phyloP scores from a whole-genome alignment of 2,888 invertebrate species.

The Epinotia demarniana region DNA sequence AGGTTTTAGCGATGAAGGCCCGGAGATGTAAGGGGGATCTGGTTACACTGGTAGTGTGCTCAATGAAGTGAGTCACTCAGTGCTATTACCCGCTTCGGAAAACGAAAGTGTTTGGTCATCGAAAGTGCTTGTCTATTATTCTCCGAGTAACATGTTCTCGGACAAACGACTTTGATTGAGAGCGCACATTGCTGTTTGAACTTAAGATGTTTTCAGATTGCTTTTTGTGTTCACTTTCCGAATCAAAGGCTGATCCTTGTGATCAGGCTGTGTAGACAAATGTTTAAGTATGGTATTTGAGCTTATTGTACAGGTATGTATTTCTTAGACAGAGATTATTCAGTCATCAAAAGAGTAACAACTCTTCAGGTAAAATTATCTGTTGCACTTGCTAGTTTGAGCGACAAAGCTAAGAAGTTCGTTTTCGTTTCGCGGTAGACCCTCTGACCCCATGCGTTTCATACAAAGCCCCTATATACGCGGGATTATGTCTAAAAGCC shows the following conservation, averaged over 20 bases:
- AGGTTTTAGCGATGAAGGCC: slow-evolving; percentile 17
- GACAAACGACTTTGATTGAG: slow-evolving; percentile 38
- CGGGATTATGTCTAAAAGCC: too few species aligned
- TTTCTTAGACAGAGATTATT: too few species aligned
- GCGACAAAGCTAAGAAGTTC: too few species aligned
- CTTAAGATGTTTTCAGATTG: slow-evolving; percentile 5
- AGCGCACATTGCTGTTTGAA: slow-evolving; percentile 17
- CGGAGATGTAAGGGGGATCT: slow-evolving; percentile 36
- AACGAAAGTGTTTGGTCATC: slow-evolving; percentile 73
- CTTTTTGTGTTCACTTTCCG: slow-evolving; percentile 7
- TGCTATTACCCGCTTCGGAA: slow-evolving; percentile 63
- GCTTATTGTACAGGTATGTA: background rate
- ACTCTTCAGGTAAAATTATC: too few species aligned
- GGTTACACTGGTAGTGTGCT: slow-evolving; percentile 47
- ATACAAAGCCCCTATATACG: too few species aligned
- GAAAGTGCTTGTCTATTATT: slow-evolving; percentile 63
- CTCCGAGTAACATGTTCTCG: slow-evolving; percentile 37
- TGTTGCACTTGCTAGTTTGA: too few species aligned
- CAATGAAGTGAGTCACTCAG: slow-evolving; percentile 63
- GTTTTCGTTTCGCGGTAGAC: too few species aligned
- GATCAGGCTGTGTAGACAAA: background rate
- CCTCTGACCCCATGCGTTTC: too few species aligned
- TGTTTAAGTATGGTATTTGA: background rate
- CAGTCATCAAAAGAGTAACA: too few species aligned
- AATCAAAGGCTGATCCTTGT: background rate